These are phyloP conservation scores for Gavialis gangeticus DNA, from an alignment of 2,113 vertebrate genomes.

Conservation along the genomic window DNA sequence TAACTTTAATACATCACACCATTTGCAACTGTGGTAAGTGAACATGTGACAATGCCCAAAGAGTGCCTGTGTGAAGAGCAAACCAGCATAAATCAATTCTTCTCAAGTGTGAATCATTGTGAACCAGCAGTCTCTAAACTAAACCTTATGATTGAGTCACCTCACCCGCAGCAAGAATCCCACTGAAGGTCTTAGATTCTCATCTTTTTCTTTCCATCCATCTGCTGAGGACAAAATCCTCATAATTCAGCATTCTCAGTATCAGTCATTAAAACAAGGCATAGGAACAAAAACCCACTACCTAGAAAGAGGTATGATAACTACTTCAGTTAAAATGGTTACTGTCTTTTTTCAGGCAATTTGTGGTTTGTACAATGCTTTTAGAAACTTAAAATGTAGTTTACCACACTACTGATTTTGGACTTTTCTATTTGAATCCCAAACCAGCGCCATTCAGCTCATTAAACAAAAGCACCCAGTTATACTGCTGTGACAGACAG, in stretches of 20 bases:
- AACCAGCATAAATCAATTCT: conserved; percentile 3
- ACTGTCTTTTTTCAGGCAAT: background rate
- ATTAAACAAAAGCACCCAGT: background rate
- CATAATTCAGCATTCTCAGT: conserved; percentile 19
- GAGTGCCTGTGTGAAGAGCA: background rate
- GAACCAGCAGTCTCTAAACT: conserved; percentile 13
- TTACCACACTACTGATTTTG: conserved; percentile 21
- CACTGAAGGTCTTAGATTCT: background rate
- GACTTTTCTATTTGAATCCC: conserved; percentile 24
- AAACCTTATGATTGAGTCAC: background rate
- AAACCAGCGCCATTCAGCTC: conserved; percentile 14
- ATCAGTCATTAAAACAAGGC: conserved; percentile 50
- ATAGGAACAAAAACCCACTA: conserved; percentile 15
- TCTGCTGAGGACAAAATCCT: conserved; percentile 25
- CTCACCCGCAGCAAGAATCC: background rate
- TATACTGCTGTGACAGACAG: too few relatives aligned
- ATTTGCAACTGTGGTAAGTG: too few relatives aligned
- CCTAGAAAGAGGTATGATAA: conserved; percentile 38
- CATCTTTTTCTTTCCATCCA: background rate
- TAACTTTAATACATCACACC: too few relatives aligned
- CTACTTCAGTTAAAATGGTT: background rate
- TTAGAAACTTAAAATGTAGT: conserved; percentile 2
- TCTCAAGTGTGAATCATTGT: background rate
- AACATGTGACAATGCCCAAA: background rate
- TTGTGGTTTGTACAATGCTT: too few relatives aligned